These are phyloP conservation scores for Sardina pilchardus DNA, from an alignment of 2,113 vertebrate genomes.

Conservation along the genomic window DNA sequence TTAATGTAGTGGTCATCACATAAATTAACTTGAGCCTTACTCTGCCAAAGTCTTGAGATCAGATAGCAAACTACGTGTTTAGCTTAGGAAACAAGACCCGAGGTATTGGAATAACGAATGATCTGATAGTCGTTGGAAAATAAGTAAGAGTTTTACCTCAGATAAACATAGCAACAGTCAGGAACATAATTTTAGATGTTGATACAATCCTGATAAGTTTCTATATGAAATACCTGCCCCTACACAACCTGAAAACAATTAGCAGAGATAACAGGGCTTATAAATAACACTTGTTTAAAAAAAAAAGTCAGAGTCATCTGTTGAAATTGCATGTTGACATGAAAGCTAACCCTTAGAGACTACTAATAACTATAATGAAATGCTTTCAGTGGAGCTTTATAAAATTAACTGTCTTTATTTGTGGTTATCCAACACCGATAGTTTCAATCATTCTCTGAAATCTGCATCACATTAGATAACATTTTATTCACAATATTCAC, in stretches of 20 bases:
- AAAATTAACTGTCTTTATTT: conserved; percentile 1
- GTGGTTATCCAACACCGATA: neutral
- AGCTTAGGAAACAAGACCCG: neutral
- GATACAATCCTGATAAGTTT: no score
- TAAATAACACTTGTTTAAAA: neutral
- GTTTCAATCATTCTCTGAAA: neutral
- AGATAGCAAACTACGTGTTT: neutral
- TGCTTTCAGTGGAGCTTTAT: neutral
- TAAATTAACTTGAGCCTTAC: neutral
- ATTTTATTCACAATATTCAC: conserved; percentile 53
- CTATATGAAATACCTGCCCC: no score
- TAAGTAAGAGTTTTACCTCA: no score
- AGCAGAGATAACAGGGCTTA: neutral
- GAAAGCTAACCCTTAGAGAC: neutral
- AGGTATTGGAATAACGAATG: neutral
- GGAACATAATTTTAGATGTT: no score
- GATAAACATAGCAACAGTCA: no score
- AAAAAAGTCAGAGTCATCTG: no score
- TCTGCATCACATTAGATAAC: conserved; percentile 36
- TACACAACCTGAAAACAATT: neutral
- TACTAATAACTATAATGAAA: neutral
- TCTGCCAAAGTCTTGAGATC: neutral
- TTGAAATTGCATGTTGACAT: neutral
- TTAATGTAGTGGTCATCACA: neutral
- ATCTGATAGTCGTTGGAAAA: no score